Evolutionary conservation across 2,113 vertebrate genomes (phyloP).

Genomic region (Uria lomvia): DNA sequence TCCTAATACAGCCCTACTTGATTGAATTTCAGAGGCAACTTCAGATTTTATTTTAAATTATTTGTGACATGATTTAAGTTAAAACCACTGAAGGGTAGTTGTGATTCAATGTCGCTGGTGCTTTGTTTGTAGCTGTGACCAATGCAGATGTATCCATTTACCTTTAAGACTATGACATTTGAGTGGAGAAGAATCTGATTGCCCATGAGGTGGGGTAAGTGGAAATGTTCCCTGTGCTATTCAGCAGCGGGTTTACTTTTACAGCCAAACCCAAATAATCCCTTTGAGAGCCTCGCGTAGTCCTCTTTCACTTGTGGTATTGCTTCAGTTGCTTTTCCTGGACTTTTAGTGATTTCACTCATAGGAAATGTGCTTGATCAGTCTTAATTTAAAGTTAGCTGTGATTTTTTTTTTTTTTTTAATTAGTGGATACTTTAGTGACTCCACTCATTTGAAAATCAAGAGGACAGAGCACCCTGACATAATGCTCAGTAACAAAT

Average conservation of each 20-base stretch:
- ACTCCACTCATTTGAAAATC: background rate
- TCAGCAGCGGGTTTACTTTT: background rate
- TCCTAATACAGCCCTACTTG: background rate
- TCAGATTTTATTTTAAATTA: background rate
- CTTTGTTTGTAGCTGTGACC: background rate
- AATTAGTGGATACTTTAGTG: background rate
- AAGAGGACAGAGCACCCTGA: background rate
- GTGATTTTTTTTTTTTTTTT: background rate
- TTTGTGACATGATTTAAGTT: background rate
- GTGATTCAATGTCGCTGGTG: accelerated
- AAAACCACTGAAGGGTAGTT: background rate
- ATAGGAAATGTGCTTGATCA: background rate
- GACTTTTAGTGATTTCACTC: background rate
- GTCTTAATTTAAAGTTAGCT: background rate
- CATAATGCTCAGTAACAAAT: background rate
- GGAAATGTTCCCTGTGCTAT: background rate
- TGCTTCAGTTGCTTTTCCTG: background rate
- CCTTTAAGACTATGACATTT: background rate
- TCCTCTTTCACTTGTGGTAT: background rate
- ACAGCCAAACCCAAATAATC: background rate
- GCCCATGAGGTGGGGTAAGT: background rate
- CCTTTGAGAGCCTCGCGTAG: background rate
- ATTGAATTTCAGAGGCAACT: background rate
- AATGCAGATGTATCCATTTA: background rate
- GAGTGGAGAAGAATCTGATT: background rate